These are phyloP conservation scores for Trachops cirrhosus DNA, from an alignment of 2,797 vertebrate species.

Conservation along the genomic window DNA sequence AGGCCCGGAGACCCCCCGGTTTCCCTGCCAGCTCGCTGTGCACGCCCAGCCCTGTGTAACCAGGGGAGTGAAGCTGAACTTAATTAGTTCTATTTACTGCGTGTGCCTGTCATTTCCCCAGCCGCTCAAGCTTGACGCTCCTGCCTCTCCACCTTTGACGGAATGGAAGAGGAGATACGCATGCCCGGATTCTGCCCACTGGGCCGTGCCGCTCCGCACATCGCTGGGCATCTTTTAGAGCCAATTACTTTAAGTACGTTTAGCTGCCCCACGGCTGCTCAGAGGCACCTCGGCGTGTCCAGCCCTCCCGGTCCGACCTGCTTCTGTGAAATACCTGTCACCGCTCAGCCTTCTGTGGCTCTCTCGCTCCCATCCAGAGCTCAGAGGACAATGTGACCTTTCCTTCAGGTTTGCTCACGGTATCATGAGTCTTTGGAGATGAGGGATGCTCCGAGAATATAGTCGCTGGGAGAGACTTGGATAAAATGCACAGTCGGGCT, in stretches of 20 bases:
- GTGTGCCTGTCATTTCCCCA: conserved; percentile 40
- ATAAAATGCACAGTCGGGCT: not conserved
- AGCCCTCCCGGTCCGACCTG: not conserved
- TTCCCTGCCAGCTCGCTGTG: not conserved
- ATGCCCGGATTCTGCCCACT: not conserved
- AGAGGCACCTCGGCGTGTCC: fast-evolving
- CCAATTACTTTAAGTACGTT: not conserved
- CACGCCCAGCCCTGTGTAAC: not conserved
- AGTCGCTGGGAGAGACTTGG: not conserved
- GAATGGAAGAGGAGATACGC: not conserved
- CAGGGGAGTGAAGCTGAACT: not conserved
- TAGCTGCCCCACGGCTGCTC: not conserved
- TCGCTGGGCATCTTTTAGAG: not conserved
- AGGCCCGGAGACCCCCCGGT: not conserved
- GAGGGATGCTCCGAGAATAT: not conserved
- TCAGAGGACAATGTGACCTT: not conserved
- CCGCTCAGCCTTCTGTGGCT: not conserved
- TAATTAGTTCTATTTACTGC: conserved; percentile 51
- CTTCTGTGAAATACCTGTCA: not conserved
- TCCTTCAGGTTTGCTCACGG: not conserved
- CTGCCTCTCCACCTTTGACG: not conserved
- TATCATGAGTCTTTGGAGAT: not conserved
- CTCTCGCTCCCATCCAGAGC: not conserved
- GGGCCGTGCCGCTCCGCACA: fast-evolving
- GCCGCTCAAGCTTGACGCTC: not conserved